Base-by-base conservation (phyloP, 1,140 invertebrate species). In the Melanaphis sacchari region DNA sequence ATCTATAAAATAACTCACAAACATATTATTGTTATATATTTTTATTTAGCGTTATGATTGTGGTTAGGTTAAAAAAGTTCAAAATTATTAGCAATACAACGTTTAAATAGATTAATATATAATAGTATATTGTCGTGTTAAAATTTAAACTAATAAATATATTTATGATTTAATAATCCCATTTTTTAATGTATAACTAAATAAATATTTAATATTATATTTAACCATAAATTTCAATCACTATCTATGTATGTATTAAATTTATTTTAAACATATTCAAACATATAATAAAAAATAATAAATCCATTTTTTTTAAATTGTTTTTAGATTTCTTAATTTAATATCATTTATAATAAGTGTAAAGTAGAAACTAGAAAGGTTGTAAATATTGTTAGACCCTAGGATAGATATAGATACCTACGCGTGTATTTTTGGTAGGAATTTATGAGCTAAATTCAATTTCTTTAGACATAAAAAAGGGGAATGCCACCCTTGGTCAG, bases 391-490 rank as follows among this genome's bases (percentile, higher is more conserved):
- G 52, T 40, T 38, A 26, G 46, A 40, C 36, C 41, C 88, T 15
- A 31, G 46, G 88, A 36, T 40, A 52, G 36, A 66, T 38, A 41
- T 18, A 31, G 24, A 31, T 59, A 40, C 21, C n/a, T n/a, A 82
- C 66, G 91, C n/a, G 43, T 93, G 43, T 93, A 43, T 93, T 93
- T 93, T 92, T 40, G 76, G 91, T 49, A 84, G n/a, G 46, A 93
- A 93, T 93, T 93, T 93, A 93, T 31, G 91, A 85, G 91, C 36
- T 52, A 52, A 84, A 93, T 93, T 93, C 91, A 93, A 93, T 93
- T 93, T 81, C 81, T 85, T 54, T 84, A 41, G 76, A 52, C 36
- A 85, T 93, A 93, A 84, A 91, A 93, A 90, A 85, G 81, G 91
- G 91, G 91, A 85, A 93, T 54, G 46, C 36, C 76, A 84, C 91